Evolutionary conservation across 2,888 invertebrate species (phyloP).

Genomic region (Ceratothoa steindachneri): DNA sequence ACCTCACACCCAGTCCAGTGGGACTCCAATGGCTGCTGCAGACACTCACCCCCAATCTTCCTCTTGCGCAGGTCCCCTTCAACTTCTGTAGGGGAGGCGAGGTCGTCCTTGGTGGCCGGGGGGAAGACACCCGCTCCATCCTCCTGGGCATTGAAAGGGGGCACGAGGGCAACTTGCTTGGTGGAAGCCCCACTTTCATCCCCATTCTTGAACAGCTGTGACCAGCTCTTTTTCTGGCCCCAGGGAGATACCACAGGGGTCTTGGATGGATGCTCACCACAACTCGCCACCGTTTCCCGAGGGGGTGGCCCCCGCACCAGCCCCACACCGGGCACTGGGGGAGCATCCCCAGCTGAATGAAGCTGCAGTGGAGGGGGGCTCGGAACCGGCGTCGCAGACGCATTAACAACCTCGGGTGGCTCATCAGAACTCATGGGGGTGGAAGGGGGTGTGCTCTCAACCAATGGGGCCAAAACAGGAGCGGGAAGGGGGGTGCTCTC

Average conservation of each 20-base stretch:
- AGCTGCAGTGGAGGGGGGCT: too few relatives aligned
- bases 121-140: background rate
- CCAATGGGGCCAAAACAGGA: too few relatives aligned
- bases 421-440: background rate
- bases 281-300: background rate
- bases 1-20: too few relatives aligned
- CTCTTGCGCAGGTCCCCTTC: constrained; percentile 36
- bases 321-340: background rate
- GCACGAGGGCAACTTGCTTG: constrained; percentile 39
- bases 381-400: background rate
- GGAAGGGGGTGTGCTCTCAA: background rate
- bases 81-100: background rate
- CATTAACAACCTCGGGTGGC: background rate
- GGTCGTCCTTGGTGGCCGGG: background rate
- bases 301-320: too few relatives aligned
- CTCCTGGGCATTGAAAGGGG: constrained; percentile 32
- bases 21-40: background rate
- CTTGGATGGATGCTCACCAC: too few relatives aligned
- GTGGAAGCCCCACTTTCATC: constrained; percentile 22
- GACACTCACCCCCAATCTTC: constrained; percentile 40
- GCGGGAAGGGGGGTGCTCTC: too few relatives aligned
- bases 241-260: constrained; percentile 32
- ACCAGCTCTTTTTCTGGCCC: constrained; percentile 46
- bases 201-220: constrained; percentile 33
- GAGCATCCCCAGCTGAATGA: background rate